Conservation (phyloP, 2,888 invertebrate species). For the Ariolimax columbianus region DNA sequence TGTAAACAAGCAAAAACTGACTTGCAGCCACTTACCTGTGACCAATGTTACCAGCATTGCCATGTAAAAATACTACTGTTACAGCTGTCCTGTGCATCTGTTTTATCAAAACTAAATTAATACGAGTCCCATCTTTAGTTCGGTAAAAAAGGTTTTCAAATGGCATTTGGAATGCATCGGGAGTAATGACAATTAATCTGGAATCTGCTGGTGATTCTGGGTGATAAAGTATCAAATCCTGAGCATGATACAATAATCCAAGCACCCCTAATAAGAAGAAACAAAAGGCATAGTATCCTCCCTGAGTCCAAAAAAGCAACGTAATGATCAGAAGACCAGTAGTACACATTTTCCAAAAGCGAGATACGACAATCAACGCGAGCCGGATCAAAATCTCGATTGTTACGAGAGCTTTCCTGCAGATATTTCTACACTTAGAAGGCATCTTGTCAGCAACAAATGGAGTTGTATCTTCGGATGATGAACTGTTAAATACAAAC, state of each 20-base stretch:
- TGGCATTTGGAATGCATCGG: conserved; percentile 88
- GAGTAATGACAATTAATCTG: conserved; percentile 91
- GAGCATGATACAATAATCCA: conserved; percentile 87
- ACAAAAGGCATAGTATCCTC: conserved; percentile 86
- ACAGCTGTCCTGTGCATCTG: conserved; percentile 81
- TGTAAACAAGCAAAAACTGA: no score
- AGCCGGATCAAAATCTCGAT: conserved; percentile 59
- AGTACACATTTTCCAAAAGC: conserved; percentile 88
- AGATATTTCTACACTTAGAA: conserved; percentile 46
- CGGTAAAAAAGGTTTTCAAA: conserved; percentile 88
- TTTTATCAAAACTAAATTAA: conserved; percentile 79
- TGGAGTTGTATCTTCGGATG: conserved; percentile 15
- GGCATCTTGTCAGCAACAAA: conserved; percentile 49
- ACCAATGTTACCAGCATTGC: conserved; percentile 98
- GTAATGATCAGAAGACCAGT: conserved; percentile 85
- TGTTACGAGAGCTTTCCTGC: conserved; percentile 54
- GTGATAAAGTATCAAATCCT: conserved; percentile 89
- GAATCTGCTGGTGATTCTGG: conserved; percentile 94
- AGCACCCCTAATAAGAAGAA: conserved; percentile 86
- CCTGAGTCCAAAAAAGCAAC: conserved; percentile 90
- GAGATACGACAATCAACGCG: conserved; percentile 79
- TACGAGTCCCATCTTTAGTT: conserved; percentile 79
- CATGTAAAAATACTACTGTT: conserved; percentile 94
- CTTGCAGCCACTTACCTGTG: conserved; percentile 83
- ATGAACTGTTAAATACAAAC: conserved; percentile 28